Evolutionary conservation across 2,888 invertebrate species (phyloP), one percentile per base, ranked within the genome.

Genomic region (Elmis aenea): DNA sequence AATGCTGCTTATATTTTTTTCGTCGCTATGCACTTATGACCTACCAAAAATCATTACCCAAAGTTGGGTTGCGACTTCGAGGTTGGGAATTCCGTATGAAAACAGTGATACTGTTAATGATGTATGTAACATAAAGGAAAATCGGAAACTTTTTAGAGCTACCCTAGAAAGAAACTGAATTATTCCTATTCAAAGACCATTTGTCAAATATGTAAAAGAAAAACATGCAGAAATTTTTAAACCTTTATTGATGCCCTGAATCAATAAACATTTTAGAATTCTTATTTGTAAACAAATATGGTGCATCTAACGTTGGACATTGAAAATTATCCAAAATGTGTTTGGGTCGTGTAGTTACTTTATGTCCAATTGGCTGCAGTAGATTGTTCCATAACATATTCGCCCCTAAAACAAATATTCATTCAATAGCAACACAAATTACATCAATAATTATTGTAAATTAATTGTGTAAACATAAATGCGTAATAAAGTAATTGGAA

Each of bases 301-400:
- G 84, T 1, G 74, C 68, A 2, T 61, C 55, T 1, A 58, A 48
- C 0, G 71, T 68, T 0, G 83, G 83, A 42, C 84, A 84, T 32
- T 71, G 64, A 57, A 84, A 75, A 13, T 68, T 70, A 26, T 77
- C 74, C 61, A 83, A 66, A 32, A 83, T 66, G 9, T 72, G 66
- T 0, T 77, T 74, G n/a, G 77, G 62, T 5, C 66, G 70, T 28
- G 61, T 64, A 29, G 70, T 70, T 0, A 77, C 74, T 59, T 83
- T 84, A 49, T 73, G 71, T 13, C 83, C 82, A 2, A 82, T 75
- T 0, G 83, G 83, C 55, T 84, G 79, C 12, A 84, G 59, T 41
- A 84, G 69, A 57, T 83, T 83, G 67, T 83, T 83, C 83, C 83
- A 83, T 0, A 83, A 66, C 21, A 83, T 71, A 57, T 83, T 83